A percentile compares a stretch with the other conserved stretches of the same genome.
Evolutionary conservation across 2,113 vertebrate species (phyloP).

Genomic region (Hippocampus barbouri): DNA sequence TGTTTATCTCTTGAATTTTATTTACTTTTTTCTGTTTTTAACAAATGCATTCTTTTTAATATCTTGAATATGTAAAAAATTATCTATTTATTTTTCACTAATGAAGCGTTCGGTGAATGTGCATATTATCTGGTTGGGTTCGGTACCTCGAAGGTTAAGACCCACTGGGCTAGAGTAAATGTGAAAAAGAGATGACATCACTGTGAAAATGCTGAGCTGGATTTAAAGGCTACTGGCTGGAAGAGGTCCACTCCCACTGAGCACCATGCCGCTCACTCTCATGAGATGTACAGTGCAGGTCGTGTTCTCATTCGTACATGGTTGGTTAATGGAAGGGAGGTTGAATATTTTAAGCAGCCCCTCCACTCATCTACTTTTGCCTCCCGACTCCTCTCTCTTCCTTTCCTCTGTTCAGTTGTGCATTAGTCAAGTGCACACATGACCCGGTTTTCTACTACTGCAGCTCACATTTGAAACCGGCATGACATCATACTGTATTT

Average conservation of each 20-base stretch:
- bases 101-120: no score
- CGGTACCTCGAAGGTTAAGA: no score
- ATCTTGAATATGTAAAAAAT: no score
- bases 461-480: slow-evolving; percentile 56
- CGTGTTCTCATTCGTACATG: slow-evolving; percentile 51
- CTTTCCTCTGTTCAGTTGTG: slow-evolving; percentile 43
- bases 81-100: no score
- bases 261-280: slow-evolving; percentile 32
- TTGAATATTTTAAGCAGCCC: slow-evolving; percentile 73
- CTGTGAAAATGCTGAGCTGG: slow-evolving; percentile 67
- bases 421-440: slow-evolving; percentile 69
- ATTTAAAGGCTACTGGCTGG: slow-evolving; percentile 58
- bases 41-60: no score
- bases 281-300: slow-evolving; percentile 63
- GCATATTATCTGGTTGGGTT: no score
- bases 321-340: slow-evolving; percentile 68
- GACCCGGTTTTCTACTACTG: slow-evolving; percentile 64
- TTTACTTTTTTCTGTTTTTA: no score
- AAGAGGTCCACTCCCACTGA: slow-evolving; percentile 50
- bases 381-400: slow-evolving; percentile 30
- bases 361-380: slow-evolving; percentile 47
- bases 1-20: no score
- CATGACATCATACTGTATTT: slow-evolving; percentile 69
- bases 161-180: slow-evolving; percentile 28
- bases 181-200: slow-evolving; percentile 64